These are phyloP conservation scores for Coranthus polyacanthus DNA, from an alignment of 2,797 vertebrate genomes.

Conservation along the genomic window DNA sequence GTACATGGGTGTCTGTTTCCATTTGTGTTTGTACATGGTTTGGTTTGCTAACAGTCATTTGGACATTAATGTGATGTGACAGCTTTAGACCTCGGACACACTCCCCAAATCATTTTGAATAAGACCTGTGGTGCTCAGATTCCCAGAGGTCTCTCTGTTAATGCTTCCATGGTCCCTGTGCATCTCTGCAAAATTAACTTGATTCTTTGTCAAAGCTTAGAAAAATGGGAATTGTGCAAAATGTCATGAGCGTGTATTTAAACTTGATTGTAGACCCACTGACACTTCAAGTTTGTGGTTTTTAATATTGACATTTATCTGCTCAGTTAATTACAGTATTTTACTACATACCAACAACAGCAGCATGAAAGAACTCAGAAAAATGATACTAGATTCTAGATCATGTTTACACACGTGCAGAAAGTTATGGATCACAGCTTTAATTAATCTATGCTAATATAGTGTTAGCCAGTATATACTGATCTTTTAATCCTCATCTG, in stretches of 20 bases:
- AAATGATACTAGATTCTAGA: not conserved
- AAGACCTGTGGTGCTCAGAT: slow-evolving; percentile 42
- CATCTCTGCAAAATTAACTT: slow-evolving; percentile 52
- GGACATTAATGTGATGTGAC: slow-evolving; percentile 59
- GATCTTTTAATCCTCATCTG: slow-evolving; percentile 39
- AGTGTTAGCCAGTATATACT: slow-evolving; percentile 19
- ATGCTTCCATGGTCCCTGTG: slow-evolving; percentile 30
- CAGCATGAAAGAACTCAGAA: not conserved
- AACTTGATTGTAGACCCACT: not conserved
- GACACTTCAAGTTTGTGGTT: too few species aligned
- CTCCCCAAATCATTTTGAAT: slow-evolving; percentile 61
- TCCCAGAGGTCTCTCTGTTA: slow-evolving; percentile 52
- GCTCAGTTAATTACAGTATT: too few species aligned
- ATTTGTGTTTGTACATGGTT: slow-evolving; percentile 41
- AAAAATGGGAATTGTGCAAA: slow-evolving; percentile 13
- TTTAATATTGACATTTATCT: too few species aligned
- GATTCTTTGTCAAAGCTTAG: slow-evolving; percentile 21
- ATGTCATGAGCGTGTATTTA: too few species aligned
- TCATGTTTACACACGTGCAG: not conserved
- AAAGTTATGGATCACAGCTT: slow-evolving; percentile 24
- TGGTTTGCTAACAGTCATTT: slow-evolving; percentile 58
- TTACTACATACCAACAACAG: not conserved
- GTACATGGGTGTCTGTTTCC: slow-evolving; percentile 23
- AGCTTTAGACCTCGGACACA: slow-evolving; percentile 58
- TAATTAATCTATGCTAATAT: slow-evolving; percentile 40